These are phyloP conservation scores for Pedetes capensis DNA, from an alignment of 2,113 vertebrate genomes.

Conservation along the genomic window DNA sequence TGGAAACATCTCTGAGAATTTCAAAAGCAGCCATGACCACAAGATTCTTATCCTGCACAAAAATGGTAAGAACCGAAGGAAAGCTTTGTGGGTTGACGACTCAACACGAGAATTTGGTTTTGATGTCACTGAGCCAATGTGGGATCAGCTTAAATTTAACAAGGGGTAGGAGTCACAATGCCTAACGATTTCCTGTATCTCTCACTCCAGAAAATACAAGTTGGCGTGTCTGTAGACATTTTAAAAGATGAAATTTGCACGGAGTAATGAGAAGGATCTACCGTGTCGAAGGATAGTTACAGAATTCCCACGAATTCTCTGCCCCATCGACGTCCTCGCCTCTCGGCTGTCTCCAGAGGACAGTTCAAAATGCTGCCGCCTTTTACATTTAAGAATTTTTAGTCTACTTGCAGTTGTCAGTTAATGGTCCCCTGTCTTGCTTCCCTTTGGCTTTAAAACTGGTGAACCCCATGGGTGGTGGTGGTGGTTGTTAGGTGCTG, in stretches of 20 bases:
- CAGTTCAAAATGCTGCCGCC: neutral
- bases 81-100: neutral
- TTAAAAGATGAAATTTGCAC: neutral
- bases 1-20: neutral
- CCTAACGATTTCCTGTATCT: constrained; percentile 35
- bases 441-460: neutral
- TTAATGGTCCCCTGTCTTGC: neutral
- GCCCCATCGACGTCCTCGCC: neutral
- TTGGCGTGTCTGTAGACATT: constrained; percentile 50
- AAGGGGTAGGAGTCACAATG: constrained; percentile 19
- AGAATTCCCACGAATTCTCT: neutral
- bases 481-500: too few relatives aligned
- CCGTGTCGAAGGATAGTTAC: neutral
- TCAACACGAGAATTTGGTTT: constrained; percentile 29
- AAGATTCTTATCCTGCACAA: neutral
- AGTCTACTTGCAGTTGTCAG: neutral
- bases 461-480: neutral
- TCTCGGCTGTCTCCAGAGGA: neutral
- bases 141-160: constrained; percentile 60
- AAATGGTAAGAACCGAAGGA: neutral
- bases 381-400: too few relatives aligned
- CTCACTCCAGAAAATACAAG: constrained; percentile 53
- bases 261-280: neutral
- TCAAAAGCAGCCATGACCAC: neutral
- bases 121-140: constrained; percentile 24